Percentiles rank a stretch among this genome's conserved stretches.
Evolutionary conservation across 1,140 invertebrate genomes (phyloP).

Genomic region (Calliopsis andreniformis): DNA sequence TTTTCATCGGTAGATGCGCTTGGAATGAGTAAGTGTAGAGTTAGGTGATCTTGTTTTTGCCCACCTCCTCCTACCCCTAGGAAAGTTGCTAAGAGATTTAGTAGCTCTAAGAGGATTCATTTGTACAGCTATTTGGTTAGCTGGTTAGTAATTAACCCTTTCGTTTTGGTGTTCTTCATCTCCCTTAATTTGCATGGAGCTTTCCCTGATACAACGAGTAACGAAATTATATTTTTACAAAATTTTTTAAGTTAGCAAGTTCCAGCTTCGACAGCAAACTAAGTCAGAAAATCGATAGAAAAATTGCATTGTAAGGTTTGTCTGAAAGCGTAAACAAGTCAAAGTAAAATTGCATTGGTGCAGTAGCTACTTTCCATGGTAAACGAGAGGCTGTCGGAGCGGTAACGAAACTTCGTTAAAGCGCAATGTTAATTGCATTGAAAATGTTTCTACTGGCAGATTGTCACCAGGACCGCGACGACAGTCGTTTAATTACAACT

Average conservation of each 20-base stretch:
- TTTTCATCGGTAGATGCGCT: slow-evolving; percentile 53
- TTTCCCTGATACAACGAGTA: no score
- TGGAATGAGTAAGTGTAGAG: slow-evolving; percentile 30
- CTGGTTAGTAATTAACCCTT: slow-evolving; percentile 27
- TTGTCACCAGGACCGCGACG: slow-evolving; percentile 57
- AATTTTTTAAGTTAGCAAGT: no score
- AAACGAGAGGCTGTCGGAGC: slow-evolving; percentile 17
- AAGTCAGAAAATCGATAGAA: no score
- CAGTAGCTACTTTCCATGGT: slow-evolving; percentile 21
- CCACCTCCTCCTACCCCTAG: neutral
- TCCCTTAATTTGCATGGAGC: no score
- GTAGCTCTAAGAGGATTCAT: neutral
- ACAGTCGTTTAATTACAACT: slow-evolving; percentile 75
- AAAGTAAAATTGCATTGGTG: slow-evolving; percentile 4
- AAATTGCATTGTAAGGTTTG: neutral
- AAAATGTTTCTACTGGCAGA: slow-evolving; percentile 62
- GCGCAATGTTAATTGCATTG: slow-evolving; percentile 63
- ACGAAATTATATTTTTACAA: no score
- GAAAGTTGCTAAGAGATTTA: slow-evolving; percentile 30
- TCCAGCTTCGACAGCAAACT: no score
- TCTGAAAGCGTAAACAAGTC: neutral
- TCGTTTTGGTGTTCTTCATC: neutral
- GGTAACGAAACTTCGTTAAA: slow-evolving; percentile 59
- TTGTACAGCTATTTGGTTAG: slow-evolving; percentile 23
- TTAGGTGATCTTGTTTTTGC: slow-evolving; percentile 36